Evolutionary conservation across 2,888 invertebrate genomes (phyloP).

Genomic region (Schrankia costaestrigalis): DNA sequence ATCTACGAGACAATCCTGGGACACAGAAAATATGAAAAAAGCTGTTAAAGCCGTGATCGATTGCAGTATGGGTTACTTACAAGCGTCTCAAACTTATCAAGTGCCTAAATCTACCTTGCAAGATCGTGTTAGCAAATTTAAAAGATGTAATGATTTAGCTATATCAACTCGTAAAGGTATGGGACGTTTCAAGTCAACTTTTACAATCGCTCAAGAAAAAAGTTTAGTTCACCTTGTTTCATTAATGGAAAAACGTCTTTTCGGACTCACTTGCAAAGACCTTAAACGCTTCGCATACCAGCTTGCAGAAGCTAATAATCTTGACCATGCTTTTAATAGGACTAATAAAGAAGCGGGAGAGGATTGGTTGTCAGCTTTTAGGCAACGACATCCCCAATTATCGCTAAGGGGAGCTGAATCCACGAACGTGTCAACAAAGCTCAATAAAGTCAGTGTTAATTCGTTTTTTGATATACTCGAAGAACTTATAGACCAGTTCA

Average conservation of each 20-base stretch:
- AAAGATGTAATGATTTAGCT: not conserved
- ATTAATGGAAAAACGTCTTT: not conserved
- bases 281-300: too few species aligned
- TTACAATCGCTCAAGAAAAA: not conserved
- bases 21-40: too few species aligned
- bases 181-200: not conserved
- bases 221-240: not conserved
- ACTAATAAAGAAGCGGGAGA: not conserved
- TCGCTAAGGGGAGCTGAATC: not conserved
- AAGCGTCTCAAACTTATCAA: not conserved
- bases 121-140: constrained; percentile 1
- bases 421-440: not conserved
- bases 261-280: not conserved
- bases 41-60: not conserved
- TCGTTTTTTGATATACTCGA: not conserved
- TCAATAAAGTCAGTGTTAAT: not conserved
- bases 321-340: not conserved
- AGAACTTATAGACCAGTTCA: not conserved
- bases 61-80: not conserved
- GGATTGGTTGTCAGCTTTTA: not conserved
- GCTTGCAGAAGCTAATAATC: not conserved
- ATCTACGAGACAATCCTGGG: too few species aligned
- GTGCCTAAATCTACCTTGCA: not conserved
- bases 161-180: not conserved
- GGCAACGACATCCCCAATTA: not conserved